Conservation (phyloP, 2,888 invertebrate genomes). For the Neoaliturus tenellus region DNA sequence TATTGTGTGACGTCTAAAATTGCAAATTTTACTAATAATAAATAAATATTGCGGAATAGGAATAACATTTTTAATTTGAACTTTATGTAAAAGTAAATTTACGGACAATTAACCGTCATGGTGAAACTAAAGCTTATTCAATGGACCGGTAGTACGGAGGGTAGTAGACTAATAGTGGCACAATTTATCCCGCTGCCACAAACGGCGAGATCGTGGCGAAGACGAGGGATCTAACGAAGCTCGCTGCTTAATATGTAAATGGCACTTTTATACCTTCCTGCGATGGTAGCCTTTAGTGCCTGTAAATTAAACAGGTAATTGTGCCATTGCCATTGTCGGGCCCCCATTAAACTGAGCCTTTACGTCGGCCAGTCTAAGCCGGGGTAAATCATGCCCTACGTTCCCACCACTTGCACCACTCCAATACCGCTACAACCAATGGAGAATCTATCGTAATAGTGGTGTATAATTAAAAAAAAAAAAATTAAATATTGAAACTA, state of each 20-base stretch:
- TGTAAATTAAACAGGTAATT: constrained; percentile 44
- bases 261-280: constrained; percentile 43
- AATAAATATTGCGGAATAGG: too few species aligned
- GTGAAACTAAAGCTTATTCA: not conserved
- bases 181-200: not conserved
- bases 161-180: not conserved
- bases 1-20: too few species aligned
- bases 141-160: too few species aligned
- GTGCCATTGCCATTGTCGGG: constrained; percentile 23
- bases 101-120: too few species aligned
- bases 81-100: too few species aligned
- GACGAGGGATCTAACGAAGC: constrained; percentile 18
- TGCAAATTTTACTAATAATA: too few species aligned
- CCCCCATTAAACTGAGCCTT: constrained; percentile 17
- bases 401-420: not conserved
- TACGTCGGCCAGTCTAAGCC: constrained; percentile 21
- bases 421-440: too few species aligned
- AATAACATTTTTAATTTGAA: too few species aligned
- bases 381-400: not conserved
- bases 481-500: too few species aligned
- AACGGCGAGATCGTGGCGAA: not conserved
- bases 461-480: too few species aligned
- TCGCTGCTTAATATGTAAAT: constrained; percentile 21
- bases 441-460: too few species aligned
- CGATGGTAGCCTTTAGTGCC: constrained; percentile 29